Conservation (phyloP, 2,888 invertebrate species). For the Euzophera pinguis region DNA sequence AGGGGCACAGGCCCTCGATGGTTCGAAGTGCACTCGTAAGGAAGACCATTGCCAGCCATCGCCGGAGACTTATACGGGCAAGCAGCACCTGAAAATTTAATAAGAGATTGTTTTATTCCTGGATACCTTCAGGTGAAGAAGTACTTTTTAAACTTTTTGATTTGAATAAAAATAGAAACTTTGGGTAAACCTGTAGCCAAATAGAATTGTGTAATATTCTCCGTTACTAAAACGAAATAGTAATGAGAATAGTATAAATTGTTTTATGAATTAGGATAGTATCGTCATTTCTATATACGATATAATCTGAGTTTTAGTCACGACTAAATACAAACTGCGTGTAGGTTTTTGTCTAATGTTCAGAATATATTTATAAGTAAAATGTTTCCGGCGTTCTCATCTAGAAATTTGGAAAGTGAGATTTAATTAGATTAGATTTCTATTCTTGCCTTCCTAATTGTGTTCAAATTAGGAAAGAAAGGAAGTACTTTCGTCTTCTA, state of each 20-base stretch:
- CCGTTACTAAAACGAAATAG: too few relatives aligned
- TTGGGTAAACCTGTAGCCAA: too few relatives aligned
- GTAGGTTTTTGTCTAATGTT: background rate
- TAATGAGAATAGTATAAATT: too few relatives aligned
- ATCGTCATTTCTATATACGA: too few relatives aligned
- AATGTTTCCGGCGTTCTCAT: constrained; percentile 4
- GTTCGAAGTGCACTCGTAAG: constrained; percentile 33
- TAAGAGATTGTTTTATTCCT: background rate
- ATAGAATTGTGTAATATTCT: too few relatives aligned
- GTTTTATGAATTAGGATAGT: too few relatives aligned
- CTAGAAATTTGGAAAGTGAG: constrained; percentile 10
- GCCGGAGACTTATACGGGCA: constrained; percentile 27
- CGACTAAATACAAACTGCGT: background rate
- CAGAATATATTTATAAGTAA: background rate
- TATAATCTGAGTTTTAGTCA: too few relatives aligned
- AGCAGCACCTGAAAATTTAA: constrained; percentile 42
- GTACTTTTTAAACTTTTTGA: background rate
- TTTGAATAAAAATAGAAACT: background rate
- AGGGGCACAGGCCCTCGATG: constrained; percentile 87
- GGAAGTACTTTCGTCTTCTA: constrained; percentile 1
- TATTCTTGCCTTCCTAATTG: constrained; percentile 9
- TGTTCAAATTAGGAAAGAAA: constrained; percentile 8
- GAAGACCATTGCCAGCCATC: constrained; percentile 39
- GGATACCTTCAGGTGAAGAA: background rate
- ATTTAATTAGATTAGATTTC: constrained; percentile 7